Evolutionary conservation across 2,888 invertebrate genomes (phyloP), one percentile per base, ranked within the genome.

Genomic region (Thyatira batis): DNA sequence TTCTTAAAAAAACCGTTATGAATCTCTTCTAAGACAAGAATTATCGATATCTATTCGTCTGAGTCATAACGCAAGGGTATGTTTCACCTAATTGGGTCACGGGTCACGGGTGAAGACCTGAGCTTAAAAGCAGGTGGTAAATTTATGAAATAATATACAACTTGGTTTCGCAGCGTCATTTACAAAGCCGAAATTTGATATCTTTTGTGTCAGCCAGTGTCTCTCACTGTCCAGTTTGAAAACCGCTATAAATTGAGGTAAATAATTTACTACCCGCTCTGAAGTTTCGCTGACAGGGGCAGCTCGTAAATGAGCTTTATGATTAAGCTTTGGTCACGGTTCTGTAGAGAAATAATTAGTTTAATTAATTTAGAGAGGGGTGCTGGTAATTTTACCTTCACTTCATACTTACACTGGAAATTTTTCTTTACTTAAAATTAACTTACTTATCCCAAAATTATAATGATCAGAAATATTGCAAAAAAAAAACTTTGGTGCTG

Each of bases 51-150:
- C 57, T 52, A 65, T 73, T 67, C 59, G 49, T 76, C 71, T 61
- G 51, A 55, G 65, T 65, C 66, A 63, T 69, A 56, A 63, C 50
- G 67, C 61, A 61, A 70, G 62, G 69, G 71, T 68, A 64, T 66
- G 69, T 70, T 61, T 61, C 62, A 54, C 55, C 61, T 73, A 82
- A 82, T 78, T 66, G 73, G 80, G 80, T 82, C 78, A 73, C 59
- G 80, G 81, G 82, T 80, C 76, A 80, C 78, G 69, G 70, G 76
- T 72, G 73, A 71, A 69, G 66, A 69, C 65, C 70, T 66, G 3
- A 5, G 17, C 8, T 58, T 11, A 52, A 64, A 58, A 61, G 51
- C 60, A 63, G 63, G 62, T 62, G 61, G 49, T 52, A 43, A 53
- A 51, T 57, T 30, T 51, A 43, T 20, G 11, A 25, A 27, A 56